These are phyloP conservation scores for Morone saxatilis DNA, from an alignment of 2,113 vertebrate species.

Conservation along the genomic window DNA sequence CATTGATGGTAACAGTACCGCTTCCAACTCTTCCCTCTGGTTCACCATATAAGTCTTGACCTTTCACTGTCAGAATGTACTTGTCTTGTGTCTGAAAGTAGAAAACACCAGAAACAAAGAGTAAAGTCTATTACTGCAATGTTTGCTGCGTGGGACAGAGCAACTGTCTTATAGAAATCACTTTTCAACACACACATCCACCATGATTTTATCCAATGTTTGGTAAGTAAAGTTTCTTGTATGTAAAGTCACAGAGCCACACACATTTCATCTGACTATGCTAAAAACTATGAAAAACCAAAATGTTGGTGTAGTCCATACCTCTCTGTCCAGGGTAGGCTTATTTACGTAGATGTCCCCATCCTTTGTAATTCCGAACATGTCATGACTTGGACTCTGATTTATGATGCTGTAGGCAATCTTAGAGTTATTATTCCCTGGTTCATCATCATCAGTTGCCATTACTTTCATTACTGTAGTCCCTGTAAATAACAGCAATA, in stretches of 20 bases:
- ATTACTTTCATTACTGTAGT: constrained; percentile 86
- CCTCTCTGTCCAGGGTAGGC: constrained; percentile 91
- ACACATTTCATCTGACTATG: too few relatives aligned
- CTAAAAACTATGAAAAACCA: too few relatives aligned
- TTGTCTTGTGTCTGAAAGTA: constrained; percentile 78
- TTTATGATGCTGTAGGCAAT: constrained; percentile 88
- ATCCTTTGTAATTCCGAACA: constrained; percentile 86
- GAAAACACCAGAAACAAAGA: too few relatives aligned
- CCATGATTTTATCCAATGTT: too few relatives aligned
- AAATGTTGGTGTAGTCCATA: constrained; percentile 56
- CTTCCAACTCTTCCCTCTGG: constrained; percentile 81
- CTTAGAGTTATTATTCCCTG: constrained; percentile 86
- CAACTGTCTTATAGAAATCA: too few relatives aligned
- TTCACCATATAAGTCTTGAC: constrained; percentile 87
- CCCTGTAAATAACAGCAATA: constrained; percentile 75
- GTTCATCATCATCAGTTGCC: constrained; percentile 91
- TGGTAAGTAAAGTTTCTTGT: too few relatives aligned
- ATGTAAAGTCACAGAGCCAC: too few relatives aligned
- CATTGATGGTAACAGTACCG: constrained; percentile 83
- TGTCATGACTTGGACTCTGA: constrained; percentile 83
- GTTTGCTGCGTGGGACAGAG: too few relatives aligned
- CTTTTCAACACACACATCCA: too few relatives aligned
- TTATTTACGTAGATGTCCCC: constrained; percentile 85
- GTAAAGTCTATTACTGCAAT: too few relatives aligned
- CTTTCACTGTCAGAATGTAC: constrained; percentile 88